These are phyloP conservation scores for Brachyptera putata DNA, from an alignment of 2,888 invertebrate species.

Conservation along the genomic window DNA sequence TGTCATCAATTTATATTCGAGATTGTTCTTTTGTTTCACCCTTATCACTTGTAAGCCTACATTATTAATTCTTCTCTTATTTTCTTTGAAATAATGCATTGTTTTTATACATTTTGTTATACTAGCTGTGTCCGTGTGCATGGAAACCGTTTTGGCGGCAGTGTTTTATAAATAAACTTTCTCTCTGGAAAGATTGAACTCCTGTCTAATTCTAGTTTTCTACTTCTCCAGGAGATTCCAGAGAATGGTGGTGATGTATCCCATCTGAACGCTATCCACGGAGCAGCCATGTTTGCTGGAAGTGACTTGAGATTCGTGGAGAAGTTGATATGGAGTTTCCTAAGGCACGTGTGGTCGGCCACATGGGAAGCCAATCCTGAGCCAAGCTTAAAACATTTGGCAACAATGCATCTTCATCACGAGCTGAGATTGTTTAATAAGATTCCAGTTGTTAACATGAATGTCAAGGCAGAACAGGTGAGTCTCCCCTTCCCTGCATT, in stretches of 20 bases:
- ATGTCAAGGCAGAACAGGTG: conserved; percentile 65
- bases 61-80: too few species aligned
- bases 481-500: neutral
- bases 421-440: conserved; percentile 57
- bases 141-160: too few species aligned
- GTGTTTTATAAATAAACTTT: too few species aligned
- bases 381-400: conserved; percentile 56
- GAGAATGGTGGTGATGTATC: conserved; percentile 86
- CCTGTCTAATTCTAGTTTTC: too few species aligned
- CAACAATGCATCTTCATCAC: conserved; percentile 60
- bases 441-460: conserved; percentile 52
- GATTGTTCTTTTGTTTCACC: too few species aligned
- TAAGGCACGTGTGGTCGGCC: conserved; percentile 60
- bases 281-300: conserved; percentile 53
- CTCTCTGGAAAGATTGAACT: too few species aligned
- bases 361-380: conserved; percentile 51
- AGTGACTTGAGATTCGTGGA: conserved; percentile 43
- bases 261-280: conserved; percentile 74
- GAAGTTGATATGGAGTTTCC: conserved; percentile 42
- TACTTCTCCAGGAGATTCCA: conserved; percentile 79
- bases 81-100: too few species aligned
- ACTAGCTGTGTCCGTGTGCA: too few species aligned
- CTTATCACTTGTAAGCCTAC: too few species aligned
- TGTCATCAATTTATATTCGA: too few species aligned
- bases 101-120: too few species aligned